A percentile compares a stretch with the other conserved stretches of the same genome.
phyloP scores from a whole-genome alignment of 2,888 invertebrate species.

The Poecilus cupreus region DNA sequence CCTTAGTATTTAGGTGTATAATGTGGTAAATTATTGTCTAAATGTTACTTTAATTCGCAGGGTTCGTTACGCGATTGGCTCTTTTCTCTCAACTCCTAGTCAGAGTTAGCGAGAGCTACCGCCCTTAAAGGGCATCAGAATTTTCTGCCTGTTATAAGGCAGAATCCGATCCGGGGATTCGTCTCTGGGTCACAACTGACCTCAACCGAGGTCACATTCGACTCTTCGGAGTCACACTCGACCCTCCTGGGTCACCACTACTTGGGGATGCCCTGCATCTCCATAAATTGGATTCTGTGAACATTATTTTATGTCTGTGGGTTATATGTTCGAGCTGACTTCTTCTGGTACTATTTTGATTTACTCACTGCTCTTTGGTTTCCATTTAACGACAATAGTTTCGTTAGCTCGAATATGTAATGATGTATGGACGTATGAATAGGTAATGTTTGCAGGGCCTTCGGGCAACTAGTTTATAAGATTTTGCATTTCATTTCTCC shows the following conservation, averaged over 20 bases:
- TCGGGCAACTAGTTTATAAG: not conserved
- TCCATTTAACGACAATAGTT: not conserved
- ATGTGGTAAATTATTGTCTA: no score
- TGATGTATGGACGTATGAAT: not conserved
- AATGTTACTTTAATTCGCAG: no score
- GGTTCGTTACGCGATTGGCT: no score
- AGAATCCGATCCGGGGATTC: no score
- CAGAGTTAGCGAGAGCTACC: no score
- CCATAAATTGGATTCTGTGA: no score
- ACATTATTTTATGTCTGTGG: not conserved
- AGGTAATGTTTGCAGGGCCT: not conserved
- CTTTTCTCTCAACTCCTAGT: no score
- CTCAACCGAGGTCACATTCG: not conserved
- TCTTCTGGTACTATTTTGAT: not conserved
- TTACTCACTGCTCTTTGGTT: not conserved
- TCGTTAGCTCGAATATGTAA: not conserved
- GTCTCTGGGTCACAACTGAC: not conserved
- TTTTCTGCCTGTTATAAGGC: no score
- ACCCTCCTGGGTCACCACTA: not conserved
- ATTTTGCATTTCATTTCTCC: not conserved
- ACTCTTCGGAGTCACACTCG: not conserved
- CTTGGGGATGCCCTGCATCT: no score
- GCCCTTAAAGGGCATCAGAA: no score
- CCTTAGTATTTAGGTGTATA: no score
- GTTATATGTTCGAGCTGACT: not conserved